These are phyloP conservation scores for Enteromius trimaculatus DNA, from an alignment of 2,797 vertebrate genomes.

Conservation along the genomic window DNA sequence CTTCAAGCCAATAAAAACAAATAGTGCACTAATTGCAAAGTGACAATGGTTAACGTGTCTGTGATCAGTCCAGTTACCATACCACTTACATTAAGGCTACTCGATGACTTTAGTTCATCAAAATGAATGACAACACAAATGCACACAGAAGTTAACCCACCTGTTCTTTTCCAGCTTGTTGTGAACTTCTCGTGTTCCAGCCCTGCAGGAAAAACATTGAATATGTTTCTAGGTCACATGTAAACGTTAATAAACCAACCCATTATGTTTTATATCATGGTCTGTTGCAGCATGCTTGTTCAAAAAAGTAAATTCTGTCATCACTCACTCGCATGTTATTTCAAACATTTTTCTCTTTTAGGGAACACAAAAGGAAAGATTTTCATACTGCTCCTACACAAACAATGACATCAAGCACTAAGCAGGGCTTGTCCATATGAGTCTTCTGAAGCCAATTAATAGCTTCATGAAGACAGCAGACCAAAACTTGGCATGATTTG, in stretches of 20 bases:
- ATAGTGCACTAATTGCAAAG: not conserved
- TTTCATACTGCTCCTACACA: too few species aligned
- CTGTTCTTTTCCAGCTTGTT: slow-evolving; percentile 99
- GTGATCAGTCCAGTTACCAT: not conserved
- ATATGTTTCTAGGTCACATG: slow-evolving; percentile 37
- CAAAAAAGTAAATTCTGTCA: not conserved
- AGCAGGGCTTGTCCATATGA: not conserved
- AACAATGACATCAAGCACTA: not conserved
- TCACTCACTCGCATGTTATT: not conserved
- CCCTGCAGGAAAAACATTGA: slow-evolving; percentile 81
- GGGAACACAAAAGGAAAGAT: not conserved
- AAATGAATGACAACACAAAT: not conserved
- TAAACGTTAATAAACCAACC: slow-evolving; percentile 25
- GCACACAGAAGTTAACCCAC: slow-evolving; percentile 75
- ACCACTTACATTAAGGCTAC: not conserved
- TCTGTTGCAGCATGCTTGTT: not conserved
- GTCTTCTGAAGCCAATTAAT: not conserved
- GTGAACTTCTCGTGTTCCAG: slow-evolving; percentile 98
- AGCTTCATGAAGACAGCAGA: not conserved
- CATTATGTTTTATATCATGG: not conserved
- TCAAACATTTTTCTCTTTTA: not conserved
- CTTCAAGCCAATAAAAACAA: slow-evolving; percentile 17
- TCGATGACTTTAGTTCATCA: not conserved
- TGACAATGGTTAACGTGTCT: not conserved
- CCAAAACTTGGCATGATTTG: not conserved